These are phyloP conservation scores for Syngnathoides biaculeatus DNA, from an alignment of 2,113 vertebrate species.

Conservation along the genomic window DNA sequence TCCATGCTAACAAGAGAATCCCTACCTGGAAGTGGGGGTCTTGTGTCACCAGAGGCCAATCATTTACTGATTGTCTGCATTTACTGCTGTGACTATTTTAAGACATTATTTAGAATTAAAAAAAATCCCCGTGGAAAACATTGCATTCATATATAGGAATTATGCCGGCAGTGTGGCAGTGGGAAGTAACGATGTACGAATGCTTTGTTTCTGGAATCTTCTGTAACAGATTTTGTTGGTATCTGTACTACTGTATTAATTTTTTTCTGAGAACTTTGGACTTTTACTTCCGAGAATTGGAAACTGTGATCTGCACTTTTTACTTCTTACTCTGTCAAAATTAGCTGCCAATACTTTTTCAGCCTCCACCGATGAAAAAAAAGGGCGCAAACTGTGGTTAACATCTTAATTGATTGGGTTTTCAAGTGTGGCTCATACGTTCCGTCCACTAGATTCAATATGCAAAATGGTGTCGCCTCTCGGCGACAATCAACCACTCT, in stretches of 20 bases:
- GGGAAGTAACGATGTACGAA: not conserved
- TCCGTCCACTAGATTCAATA: too few relatives aligned
- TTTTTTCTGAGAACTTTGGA: not conserved
- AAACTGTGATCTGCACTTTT: not conserved
- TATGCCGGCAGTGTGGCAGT: not conserved
- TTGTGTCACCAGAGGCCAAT: conserved; percentile 43
- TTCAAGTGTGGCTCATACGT: too few relatives aligned
- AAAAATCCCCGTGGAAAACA: not conserved
- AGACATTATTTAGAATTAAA: not conserved
- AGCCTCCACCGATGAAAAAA: too few relatives aligned
- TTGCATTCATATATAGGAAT: not conserved
- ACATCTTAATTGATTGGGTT: too few relatives aligned
- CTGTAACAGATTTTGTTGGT: too few relatives aligned
- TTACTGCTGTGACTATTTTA: conserved; percentile 32
- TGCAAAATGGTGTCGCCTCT: too few relatives aligned
- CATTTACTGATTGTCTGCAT: conserved; percentile 23
- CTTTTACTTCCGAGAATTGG: not conserved
- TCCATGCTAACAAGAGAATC: conserved; percentile 49
- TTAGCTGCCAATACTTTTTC: too few relatives aligned
- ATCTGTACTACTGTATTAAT: not conserved
- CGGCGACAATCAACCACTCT: too few relatives aligned
- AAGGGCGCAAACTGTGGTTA: too few relatives aligned
- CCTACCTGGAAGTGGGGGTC: conserved; percentile 30
- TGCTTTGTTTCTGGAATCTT: not conserved
- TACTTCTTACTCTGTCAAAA: too few relatives aligned